Evolutionary conservation across 1,140 invertebrate genomes (phyloP), one percentile per base, ranked within the genome.

Genomic region (Lasaia peninsularis): DNA sequence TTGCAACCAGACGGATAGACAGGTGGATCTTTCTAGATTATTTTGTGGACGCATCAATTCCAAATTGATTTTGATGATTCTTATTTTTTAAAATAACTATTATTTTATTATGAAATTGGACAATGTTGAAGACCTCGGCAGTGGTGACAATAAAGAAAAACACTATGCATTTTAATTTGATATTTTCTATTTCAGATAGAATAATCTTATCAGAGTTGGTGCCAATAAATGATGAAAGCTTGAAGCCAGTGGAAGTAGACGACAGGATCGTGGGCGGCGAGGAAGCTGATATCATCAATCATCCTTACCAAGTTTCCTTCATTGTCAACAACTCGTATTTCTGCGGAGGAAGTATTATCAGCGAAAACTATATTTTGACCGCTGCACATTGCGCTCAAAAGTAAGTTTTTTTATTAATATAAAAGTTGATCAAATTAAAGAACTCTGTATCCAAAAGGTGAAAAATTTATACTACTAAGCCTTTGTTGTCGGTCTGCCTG

Each of bases 331-430:
- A 86, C 2, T 69, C 62, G 0, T 93, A 92, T 63, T 88, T 91
- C 50, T 94, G 93, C 62, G 93, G 93, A 0, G 93, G 92, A 2
- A 90, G 91, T 34, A 91, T 94, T 55, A 89, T 94, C 12, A 86
- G 80, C 8, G 56, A 82, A 12, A 69, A 90, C 2, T 92, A 88
- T 67, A 88, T 93, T 1, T 11, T 94, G 2, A 93, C 93, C 0
- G 93, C 93, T 0, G 93, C 82, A 1, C 94, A 95, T 74, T 94
- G 94, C 62, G 87, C 91, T 14, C 83, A 83, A 50, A 71, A 86
- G 72, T 88, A 87, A 60, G 83, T 20, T 33, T 4, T 55, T 20
- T 34, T 28, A 20, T 18, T 20, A n/a, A 16, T 32, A 40, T 54
- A 56, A 44, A 54, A 56, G 32, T n/a, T n/a, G n/a, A n/a, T n/a